Conservation (phyloP, 2,113 vertebrate species). For the Phaethon lepturus region DNA sequence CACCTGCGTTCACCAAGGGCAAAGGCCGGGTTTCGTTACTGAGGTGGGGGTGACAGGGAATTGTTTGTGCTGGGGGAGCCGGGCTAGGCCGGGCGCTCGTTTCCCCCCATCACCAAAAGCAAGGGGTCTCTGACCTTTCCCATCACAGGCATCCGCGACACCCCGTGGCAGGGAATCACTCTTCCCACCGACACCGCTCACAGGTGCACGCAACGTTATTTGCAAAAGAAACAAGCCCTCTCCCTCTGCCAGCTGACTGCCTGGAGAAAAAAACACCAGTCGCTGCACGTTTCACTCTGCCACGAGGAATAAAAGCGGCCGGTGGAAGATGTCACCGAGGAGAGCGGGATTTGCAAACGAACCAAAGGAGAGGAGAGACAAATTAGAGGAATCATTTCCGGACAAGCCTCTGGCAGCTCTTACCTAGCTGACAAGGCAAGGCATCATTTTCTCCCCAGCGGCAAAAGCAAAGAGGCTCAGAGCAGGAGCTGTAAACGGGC, state of each 20-base stretch:
- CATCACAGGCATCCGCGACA: fast-evolving
- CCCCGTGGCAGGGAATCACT: background rate
- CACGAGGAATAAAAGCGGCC: background rate
- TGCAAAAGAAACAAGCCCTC: background rate
- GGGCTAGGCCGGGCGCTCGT: background rate
- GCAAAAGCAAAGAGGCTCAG: background rate
- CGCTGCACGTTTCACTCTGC: background rate
- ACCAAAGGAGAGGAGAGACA: background rate
- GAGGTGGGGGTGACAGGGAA: fast-evolving
- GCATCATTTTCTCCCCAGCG: background rate
- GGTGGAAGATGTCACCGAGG: background rate
- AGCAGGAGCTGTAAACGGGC: background rate
- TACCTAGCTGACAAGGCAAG: background rate
- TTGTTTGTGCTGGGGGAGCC: background rate
- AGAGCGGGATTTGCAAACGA: background rate
- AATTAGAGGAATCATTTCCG: background rate
- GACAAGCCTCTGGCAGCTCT: background rate
- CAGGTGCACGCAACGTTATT: background rate
- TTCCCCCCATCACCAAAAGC: background rate
- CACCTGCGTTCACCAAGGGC: background rate
- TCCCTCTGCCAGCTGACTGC: background rate
- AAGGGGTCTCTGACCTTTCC: background rate
- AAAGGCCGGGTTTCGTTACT: background rate
- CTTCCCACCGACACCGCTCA: background rate
- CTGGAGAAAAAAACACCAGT: background rate